Evolutionary conservation across 2,888 invertebrate genomes (phyloP).

Genomic region (Gortyna flavago): DNA sequence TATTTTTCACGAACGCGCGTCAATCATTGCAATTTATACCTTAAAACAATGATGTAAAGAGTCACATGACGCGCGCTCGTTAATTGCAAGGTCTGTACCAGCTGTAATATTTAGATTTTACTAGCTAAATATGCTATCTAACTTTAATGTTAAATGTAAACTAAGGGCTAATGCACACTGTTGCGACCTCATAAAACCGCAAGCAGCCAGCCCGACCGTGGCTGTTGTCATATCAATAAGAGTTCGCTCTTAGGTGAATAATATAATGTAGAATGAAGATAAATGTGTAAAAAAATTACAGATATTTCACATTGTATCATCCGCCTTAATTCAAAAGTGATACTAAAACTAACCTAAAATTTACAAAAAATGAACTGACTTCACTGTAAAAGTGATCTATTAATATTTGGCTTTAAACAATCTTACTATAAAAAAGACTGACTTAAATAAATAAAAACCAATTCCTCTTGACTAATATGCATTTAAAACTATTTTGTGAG

Average conservation of each 20-base stretch:
- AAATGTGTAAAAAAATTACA: neutral
- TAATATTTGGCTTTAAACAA: slow-evolving; percentile 59
- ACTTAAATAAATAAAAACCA: slow-evolving; percentile 46
- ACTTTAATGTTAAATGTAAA: neutral
- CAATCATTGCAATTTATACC: neutral
- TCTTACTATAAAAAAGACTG: slow-evolving; percentile 58
- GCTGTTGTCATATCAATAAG: neutral
- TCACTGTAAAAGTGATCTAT: slow-evolving; percentile 49
- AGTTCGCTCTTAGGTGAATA: neutral
- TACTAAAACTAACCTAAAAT: neutral
- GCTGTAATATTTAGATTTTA: neutral
- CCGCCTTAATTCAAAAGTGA: slow-evolving; percentile 3
- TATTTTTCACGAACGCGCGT: neutral
- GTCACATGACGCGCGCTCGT: neutral
- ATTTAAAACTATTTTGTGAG: slow-evolving; percentile 43
- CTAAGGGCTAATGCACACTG: neutral
- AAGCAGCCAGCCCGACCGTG: neutral
- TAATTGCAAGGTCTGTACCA: neutral
- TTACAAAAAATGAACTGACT: neutral
- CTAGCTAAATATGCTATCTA: neutral
- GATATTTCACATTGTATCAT: neutral
- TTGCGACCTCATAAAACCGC: neutral
- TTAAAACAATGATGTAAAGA: neutral
- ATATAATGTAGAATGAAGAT: neutral
- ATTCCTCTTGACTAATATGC: slow-evolving; percentile 27